A percentile compares a stretch with the other conserved stretches of the same genome.
phyloP scores from a whole-genome alignment of 2,888 invertebrate species.

The Hartigia nigra region DNA sequence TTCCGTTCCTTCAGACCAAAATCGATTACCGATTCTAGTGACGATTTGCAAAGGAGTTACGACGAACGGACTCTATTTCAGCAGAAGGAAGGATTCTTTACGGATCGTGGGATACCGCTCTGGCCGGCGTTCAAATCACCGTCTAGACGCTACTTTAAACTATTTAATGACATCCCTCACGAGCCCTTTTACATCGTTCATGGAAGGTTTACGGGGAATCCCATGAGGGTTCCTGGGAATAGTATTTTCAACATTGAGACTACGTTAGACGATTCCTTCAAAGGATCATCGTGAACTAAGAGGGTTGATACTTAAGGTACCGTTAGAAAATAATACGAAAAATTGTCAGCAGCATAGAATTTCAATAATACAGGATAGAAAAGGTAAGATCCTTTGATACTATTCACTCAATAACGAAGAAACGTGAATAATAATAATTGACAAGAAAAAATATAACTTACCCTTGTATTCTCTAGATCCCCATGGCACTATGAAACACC shows the following conservation, averaged over 20 bases:
- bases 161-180: slow-evolving; percentile 1
- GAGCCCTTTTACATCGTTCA: background rate
- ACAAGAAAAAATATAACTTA: background rate
- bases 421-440: background rate
- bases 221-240: background rate
- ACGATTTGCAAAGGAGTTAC: background rate
- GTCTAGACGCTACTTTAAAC: background rate
- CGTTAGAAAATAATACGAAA: background rate
- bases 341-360: background rate
- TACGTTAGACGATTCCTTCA: background rate
- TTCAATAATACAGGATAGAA: background rate
- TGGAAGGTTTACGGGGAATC: background rate
- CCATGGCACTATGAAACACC: background rate
- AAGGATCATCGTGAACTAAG: background rate
- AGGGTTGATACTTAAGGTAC: background rate
- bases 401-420: background rate
- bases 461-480: slow-evolving; percentile 11
- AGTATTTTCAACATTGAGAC: background rate
- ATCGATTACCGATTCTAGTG: background rate
- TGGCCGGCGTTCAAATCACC: background rate
- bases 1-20: background rate
- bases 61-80: background rate
- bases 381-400: background rate
- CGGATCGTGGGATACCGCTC: background rate
- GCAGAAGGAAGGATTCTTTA: background rate